Base-by-base conservation (phyloP, 2,113 vertebrate species). In the Clarias magur region DNA sequence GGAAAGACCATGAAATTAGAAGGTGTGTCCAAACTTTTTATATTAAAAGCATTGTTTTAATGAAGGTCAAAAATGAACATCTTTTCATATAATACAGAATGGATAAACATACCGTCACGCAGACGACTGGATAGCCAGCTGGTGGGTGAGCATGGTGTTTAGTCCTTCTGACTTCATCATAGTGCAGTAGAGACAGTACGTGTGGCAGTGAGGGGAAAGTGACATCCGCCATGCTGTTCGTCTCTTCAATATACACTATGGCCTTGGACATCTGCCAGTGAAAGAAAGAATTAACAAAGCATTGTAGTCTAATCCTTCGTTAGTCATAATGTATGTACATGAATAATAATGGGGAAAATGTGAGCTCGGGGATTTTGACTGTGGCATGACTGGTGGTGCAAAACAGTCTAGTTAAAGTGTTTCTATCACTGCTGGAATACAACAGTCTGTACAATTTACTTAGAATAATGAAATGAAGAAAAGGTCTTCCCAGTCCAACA, bases 201-300 rank as follows among this genome's bases (percentile, higher is more conserved):
- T 96, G 95, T 80, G 98, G 98, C 82, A 95, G 90, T 0, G 98
- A 98, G 11, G 98, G 98, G 93, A 99, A 99, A 59, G 97, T 98
- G 90, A 98, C 97, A 21, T 98, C 98, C 1, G 97, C 97, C 97
- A 97, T 96, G 91, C 96, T 97, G 93, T 95, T 95, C 87, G 94
- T 93, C 94, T 99, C 98, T 92, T 99, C 97, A 38, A 99, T 97
- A 90, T 98, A 98, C 65, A 99, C 96, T 73, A 98, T 97, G 30
- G 95, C 97, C 92, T 99, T 99, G 88, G 94, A 94, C 57, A 93
- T 89, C 98, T 99, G 91, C 63, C 56, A 79, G 75, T 21, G 81
- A 68, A 78, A 81, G 6, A 84, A 59, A 63, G 5, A 12, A 30
- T 19, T 30, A 19, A 70, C 38, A 68, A 79, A 56, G 19, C 60